Evolutionary conservation across 1,140 invertebrate genomes (phyloP), one percentile per base, ranked within the genome.

Genomic region (Ericerus pela): DNA sequence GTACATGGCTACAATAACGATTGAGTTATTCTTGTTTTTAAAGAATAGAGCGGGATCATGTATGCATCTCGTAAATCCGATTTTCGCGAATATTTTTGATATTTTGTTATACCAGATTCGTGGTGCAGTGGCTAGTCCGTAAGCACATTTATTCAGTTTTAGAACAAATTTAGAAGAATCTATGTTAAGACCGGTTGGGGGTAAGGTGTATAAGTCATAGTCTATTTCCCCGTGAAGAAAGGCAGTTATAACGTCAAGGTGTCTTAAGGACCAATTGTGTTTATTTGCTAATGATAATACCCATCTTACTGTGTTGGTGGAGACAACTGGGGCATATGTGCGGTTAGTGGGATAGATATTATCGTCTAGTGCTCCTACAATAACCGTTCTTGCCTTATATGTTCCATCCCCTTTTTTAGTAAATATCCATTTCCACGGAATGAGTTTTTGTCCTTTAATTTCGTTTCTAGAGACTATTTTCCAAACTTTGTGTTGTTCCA

Each of bases 201-300:
- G 14, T 14, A 4, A 5, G 5, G n/a, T 18, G n/a, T 8, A 41
- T 41, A 16, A 16, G 14, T 16, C 14, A 16, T 18, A 4, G 20
- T 41, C 37, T 41, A 41, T 41, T 41, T 41, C n/a, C 6, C 37
- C 20, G 5, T 41, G 37, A 41, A 41, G 37, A 41, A 41, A 41
- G 20, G 37, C 37, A 18, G 14, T 41, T 41, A 16, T 41, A 5
- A 41, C 37, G 20, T 41, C 37, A 8, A 41, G 37, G 14, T 41
- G 37, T 8, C 5, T 41, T 41, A 16, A 16, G 14, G 14, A 16
- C 37, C 37, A 41, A 16, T 16, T 16, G n/a, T 41, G 5, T 41
- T 41, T 4, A 4, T 16, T 4, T 4, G 20, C n/a, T 16, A 16
- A 8, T 16, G 37, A 5, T 16, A 41, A 41, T 16, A 41, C 14